phyloP scores from a whole-genome alignment of 2,113 vertebrate species.

The Limnothrissa miodon region DNA sequence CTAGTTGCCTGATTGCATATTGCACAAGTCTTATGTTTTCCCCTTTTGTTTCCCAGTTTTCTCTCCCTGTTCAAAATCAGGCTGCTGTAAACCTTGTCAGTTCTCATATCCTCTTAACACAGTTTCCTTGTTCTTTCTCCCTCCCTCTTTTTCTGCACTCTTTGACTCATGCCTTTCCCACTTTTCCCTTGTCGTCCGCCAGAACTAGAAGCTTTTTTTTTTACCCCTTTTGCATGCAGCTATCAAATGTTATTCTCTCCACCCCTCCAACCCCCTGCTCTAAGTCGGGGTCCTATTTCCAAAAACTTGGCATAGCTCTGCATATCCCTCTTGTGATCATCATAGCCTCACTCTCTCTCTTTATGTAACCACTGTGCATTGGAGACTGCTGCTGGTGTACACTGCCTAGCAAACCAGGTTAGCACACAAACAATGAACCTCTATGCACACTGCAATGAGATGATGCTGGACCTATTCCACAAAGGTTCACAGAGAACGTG shows the following conservation, averaged over 20 bases:
- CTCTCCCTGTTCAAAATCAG: too few species aligned
- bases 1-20: not conserved
- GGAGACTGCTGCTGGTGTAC: not conserved
- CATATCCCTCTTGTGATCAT: not conserved
- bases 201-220: not conserved
- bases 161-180: not conserved
- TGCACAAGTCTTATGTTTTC: not conserved
- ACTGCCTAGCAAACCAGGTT: not conserved
- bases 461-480: not conserved
- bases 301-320: constrained; percentile 4
- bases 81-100: not conserved
- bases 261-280: not conserved
- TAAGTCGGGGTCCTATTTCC: not conserved
- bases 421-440: not conserved
- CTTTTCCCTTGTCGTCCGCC: not conserved
- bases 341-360: not conserved
- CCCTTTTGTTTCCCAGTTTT: not conserved
- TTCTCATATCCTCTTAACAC: not conserved
- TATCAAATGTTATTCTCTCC: not conserved
- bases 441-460: not conserved
- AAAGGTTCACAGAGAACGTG: not conserved
- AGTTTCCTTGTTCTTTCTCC: not conserved
- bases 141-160: not conserved
- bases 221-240: not conserved
- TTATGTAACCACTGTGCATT: not conserved